These are phyloP conservation scores for Ovis aries DNA, from an alignment of 2,113 vertebrate genomes.

Conservation along the genomic window ARS-UI_Ramb_v3.0 NC_056056.1:191672001-191672500, in stretches of 20 bases:
- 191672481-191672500: slow-evolving; percentile 54
- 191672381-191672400: slow-evolving; percentile 64
- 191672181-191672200: not conserved
- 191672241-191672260: not conserved
- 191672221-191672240: not conserved
- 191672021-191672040: not conserved
- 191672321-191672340: slow-evolving; percentile 13
- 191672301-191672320: not conserved
- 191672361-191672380: slow-evolving; percentile 46
- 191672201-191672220: not conserved
- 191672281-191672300: not conserved
- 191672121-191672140: not conserved
- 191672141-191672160: not conserved
- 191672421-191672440: slow-evolving; percentile 75
- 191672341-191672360: not conserved
- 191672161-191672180: not conserved
- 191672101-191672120: not conserved
- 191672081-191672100: not conserved
- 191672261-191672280: not conserved
- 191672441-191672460: slow-evolving; percentile 71
- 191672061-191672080: not conserved
- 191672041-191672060: not conserved
- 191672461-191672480: slow-evolving; percentile 67
- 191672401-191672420: slow-evolving; percentile 68
- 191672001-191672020: not conserved